Evolutionary conservation across 2,113 vertebrate genomes (phyloP), one percentile per base, ranked within the genome.

Genomic region (Sphaerodactylus townsendi): DNA sequence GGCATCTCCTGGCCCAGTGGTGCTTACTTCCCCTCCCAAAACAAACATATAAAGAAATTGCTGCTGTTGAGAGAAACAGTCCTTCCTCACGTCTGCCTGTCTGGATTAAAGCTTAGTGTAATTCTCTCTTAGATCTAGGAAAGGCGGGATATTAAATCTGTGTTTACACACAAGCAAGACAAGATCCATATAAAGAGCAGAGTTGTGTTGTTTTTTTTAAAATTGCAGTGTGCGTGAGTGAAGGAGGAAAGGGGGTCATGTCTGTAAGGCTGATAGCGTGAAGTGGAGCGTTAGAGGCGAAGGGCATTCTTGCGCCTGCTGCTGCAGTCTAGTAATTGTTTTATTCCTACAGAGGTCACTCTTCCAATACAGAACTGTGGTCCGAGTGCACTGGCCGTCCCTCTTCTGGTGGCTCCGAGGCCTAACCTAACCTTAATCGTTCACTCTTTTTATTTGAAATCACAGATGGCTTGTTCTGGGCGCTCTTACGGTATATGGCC

Each of bases 291-390:
- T 28, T 25, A 69, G 66, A 85, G 62, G 74, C 28, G 62, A 50
- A 68, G 74, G 50, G 30, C 21, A 17, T 77, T 46, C 39, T 46
- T 11, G 21, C 48, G 71, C 70, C 10, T 64, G 71, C 82, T 56
- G 82, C 50, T 73, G 5, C 46, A 33, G 87, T 79, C 87, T 85
- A 87, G 79, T 87, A 89, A 71, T 65, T 79, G 4, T 53, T 79
- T 87, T 79, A 2, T 88, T 92, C 96, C 96, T 96, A 93, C 95
- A 97, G 96, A 95, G 96, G 96, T 96, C 96, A 96, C 96, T 95
- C 93, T 96, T 94, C 92, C 94, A 94, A 93, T 93, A 89, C 92
- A 79, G 90, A 93, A 93, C 80, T n/a, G 91, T 80, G 80, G 23
- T 35, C 2, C 6, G 53, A 13, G 33, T 76, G 50, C 77, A 81